Evolutionary conservation across 2,888 invertebrate genomes (phyloP), one percentile per base, ranked within the genome.

Genomic region (Netelia virgata): DNA sequence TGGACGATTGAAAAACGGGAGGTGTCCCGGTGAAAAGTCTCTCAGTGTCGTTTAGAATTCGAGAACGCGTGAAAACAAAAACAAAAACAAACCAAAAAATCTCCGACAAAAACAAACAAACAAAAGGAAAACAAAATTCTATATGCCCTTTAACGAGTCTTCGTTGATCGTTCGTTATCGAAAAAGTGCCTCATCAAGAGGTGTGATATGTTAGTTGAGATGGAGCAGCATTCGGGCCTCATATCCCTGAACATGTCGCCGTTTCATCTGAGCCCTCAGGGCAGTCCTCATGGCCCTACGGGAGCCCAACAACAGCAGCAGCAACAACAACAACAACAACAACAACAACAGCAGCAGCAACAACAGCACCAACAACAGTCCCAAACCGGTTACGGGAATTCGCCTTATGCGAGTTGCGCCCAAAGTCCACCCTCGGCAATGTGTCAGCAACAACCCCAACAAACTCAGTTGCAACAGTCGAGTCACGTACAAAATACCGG

Each of bases 221-320:
- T 97, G 97, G 97, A 97, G 95, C 97, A 97, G 95, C 95, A 96
- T 94, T 95, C 96, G 95, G 96, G 97, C 95, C 96, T 97, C 95
- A 96, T 97, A 95, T 97, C 97, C 94, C 96, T 97, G 93, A 97
- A 97, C 95, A 97, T 97, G 96, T 97, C 97, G 94, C 97, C 97
- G 90, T 97, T 97, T 94, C 96, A 96, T 93, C 95, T 97, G 94
- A 97, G 96, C 92, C 96, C 97, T 88, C 96, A 96, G 90, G 96
- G 96, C 90, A 96, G 96, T 92, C 96, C 96, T 80, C 94, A 91
- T 94, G 87, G 94, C 92, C 89, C 93, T 92, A 90, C 93, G 86
- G 88, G 94, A 91, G 90, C 93, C 92, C 90, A 94, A 88, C 90
- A 91, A 86, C 89, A 89, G 47, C 85, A 89, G 86, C 87, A 84